A percentile compares a stretch with the other conserved stretches of the same genome.
Conservation (phyloP, 1,140 invertebrate species). For the Atta texana region DNA sequence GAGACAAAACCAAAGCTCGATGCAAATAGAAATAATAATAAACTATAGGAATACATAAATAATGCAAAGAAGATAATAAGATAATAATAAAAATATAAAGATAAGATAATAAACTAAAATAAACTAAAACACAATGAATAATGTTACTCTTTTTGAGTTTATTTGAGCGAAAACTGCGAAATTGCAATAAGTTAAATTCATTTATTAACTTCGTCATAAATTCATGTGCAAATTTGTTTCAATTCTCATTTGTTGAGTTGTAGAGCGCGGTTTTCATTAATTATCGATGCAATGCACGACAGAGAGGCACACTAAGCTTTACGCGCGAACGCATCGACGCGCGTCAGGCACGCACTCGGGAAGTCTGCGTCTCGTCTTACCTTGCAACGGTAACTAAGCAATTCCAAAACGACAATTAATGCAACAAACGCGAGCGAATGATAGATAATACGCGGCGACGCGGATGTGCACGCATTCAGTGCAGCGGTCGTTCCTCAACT, state of each 20-base stretch:
- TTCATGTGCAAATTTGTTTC: not conserved
- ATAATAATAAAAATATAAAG: not conserved
- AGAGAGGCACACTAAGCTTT: not conserved
- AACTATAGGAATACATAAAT: not conserved
- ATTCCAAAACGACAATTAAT: conserved; percentile 73
- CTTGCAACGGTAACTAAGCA: conserved; percentile 55
- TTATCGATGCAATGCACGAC: not conserved
- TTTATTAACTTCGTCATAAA: not conserved
- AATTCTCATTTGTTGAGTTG: not conserved
- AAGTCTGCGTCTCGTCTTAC: conserved; percentile 12
- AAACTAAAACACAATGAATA: too few species aligned
- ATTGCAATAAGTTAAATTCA: not conserved
- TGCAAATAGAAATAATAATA: not conserved
- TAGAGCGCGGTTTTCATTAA: not conserved
- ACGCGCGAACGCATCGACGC: not conserved
- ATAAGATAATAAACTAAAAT: not conserved
- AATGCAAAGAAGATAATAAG: not conserved
- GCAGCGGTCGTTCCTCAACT: conserved; percentile 69
- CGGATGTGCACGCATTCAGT: conserved; percentile 45
- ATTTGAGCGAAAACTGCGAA: not conserved
- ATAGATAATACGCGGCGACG: conserved; percentile 41
- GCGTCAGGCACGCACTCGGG: not conserved
- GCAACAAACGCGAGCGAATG: conserved; percentile 62
- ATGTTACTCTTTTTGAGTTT: not conserved
- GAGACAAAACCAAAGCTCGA: not conserved